Evolutionary conservation across 2,797 vertebrate species (phyloP), one percentile per base, ranked within the genome.

Genomic region (Premnoplex brunnescens): DNA sequence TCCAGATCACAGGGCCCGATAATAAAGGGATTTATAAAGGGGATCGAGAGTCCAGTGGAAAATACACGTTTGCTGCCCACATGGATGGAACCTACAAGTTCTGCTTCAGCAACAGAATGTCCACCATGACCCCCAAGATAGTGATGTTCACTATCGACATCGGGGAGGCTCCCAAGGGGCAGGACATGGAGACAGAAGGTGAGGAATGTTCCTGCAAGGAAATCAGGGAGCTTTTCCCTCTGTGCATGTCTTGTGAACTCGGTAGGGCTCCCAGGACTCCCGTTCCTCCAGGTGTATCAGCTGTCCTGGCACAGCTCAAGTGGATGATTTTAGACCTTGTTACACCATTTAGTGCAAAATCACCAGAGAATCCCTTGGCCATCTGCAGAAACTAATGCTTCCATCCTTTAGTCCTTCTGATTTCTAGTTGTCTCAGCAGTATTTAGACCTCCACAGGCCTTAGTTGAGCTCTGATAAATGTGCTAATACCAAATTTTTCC

Each of bases 101-200:
- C 86, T 99, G 99, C 97, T 99, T 99, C 96, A 99, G 99, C 98
- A 99, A 99, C 97, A 99, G 99, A 97, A 99, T 99, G 99, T 99
- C 99, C 62, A 99, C 99, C 77, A 99, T 99, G 99, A 99, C 99
- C 23, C 99, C 99, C 51, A 99, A 99, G 97, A 99, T 99, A 52
- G 99, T 99, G 92, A 99, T 99, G 99, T 99, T 99, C 98, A 99
- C 99, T 79, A 99, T 99, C 10, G 99, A 99, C 44, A 99, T 99
- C 2, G 99, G 99, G 91, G 99, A 99, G 96, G 99, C 99, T 39
- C 99, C 99, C 0, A 99, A 99, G 97, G 99, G 99, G 71, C 99
- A 99, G 28, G 99, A 99, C 97, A 99, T 99, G 99, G 99, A 99
- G 97, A 99, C 99, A 32, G 99, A 99, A 99, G 99, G 99, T 99